Conservation (phyloP, 2,888 invertebrate species). For the Drosophila tripunctata region DNA sequence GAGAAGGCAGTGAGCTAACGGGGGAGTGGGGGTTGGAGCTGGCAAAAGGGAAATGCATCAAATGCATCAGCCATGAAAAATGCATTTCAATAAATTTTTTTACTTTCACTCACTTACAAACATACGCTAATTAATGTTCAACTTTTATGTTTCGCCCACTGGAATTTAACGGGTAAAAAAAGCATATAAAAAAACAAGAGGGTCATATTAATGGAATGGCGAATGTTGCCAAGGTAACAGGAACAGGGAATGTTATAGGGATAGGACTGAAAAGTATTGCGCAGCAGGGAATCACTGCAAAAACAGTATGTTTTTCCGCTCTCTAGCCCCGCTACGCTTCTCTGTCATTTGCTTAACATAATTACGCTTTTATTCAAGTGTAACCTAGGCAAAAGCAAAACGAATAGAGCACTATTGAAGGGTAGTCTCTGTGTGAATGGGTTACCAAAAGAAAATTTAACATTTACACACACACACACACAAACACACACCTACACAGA, state of each 20-base stretch:
- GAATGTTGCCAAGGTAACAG: conserved; percentile 16
- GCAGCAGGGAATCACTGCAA: conserved; percentile 25
- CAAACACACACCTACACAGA: conserved; percentile 2
- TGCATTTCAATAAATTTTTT: conserved; percentile 68
- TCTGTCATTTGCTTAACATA: conserved; percentile 33
- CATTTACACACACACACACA: conserved; percentile 13
- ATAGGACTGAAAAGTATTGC: too few relatives aligned
- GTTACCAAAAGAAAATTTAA: conserved; percentile 42
- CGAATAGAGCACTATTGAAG: conserved; percentile 3
- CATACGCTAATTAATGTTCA: conserved; percentile 70
- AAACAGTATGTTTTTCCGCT: neutral
- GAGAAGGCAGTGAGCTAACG: neutral
- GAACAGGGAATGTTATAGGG: neutral
- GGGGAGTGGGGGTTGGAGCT: neutral
- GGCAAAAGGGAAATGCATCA: conserved; percentile 10
- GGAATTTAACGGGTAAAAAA: conserved; percentile 4
- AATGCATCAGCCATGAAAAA: conserved; percentile 59
- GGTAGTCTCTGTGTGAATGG: conserved; percentile 6
- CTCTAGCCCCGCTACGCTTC: neutral
- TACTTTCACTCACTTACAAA: conserved; percentile 1
- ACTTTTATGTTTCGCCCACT: conserved; percentile 18
- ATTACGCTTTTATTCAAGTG: conserved; percentile 59
- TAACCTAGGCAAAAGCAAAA: conserved; percentile 20
- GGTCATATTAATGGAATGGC: conserved; percentile 9
- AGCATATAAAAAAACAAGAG: neutral